Percentiles rank a stretch among this genome's conserved stretches.
These are phyloP conservation scores for Sturnira hondurensis DNA, from an alignment of 2,113 vertebrate species.

Conservation along the genomic window DNA sequence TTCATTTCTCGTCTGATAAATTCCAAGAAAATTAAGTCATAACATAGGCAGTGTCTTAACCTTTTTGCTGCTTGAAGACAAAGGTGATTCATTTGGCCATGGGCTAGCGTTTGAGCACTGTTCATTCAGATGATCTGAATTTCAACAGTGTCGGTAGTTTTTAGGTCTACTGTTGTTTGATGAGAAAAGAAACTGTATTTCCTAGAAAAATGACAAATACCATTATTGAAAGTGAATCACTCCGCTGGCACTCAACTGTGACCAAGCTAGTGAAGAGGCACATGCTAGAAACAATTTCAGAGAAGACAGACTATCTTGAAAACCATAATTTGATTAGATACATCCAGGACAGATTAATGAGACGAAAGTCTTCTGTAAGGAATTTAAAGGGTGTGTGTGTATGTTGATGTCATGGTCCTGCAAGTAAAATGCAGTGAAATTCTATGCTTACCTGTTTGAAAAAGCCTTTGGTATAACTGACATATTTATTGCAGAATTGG, in stretches of 20 bases:
- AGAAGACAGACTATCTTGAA: slow-evolving; percentile 43
- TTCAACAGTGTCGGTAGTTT: slow-evolving; percentile 46
- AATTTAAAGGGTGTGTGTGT: slow-evolving; percentile 51
- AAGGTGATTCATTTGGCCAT: slow-evolving; percentile 38
- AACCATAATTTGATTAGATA: slow-evolving; percentile 61
- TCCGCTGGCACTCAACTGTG: neutral
- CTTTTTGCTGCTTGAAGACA: slow-evolving; percentile 23
- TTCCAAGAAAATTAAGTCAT: slow-evolving; percentile 28
- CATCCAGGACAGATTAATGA: slow-evolving; percentile 44
- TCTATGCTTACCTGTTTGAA: slow-evolving; percentile 48
- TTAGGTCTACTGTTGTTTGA: slow-evolving; percentile 56
- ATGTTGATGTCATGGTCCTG: slow-evolving; percentile 55
- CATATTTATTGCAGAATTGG: slow-evolving; percentile 51
- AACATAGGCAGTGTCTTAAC: neutral
- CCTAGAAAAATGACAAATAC: slow-evolving; percentile 67
- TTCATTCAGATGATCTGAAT: slow-evolving; percentile 38
- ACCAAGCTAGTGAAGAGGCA: slow-evolving; percentile 30
- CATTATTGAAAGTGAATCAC: slow-evolving; percentile 47
- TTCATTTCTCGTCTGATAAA: slow-evolving; percentile 27
- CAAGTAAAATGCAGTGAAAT: slow-evolving; percentile 40
- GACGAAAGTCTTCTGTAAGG: slow-evolving; percentile 51
- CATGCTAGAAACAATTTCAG: slow-evolving; percentile 41
- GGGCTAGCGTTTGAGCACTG: neutral
- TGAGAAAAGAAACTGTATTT: slow-evolving; percentile 46
- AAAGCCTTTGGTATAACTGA: slow-evolving; percentile 58